Base-by-base conservation (phyloP, 2,797 vertebrate species). In the Platyrinchus mystaceus region DNA sequence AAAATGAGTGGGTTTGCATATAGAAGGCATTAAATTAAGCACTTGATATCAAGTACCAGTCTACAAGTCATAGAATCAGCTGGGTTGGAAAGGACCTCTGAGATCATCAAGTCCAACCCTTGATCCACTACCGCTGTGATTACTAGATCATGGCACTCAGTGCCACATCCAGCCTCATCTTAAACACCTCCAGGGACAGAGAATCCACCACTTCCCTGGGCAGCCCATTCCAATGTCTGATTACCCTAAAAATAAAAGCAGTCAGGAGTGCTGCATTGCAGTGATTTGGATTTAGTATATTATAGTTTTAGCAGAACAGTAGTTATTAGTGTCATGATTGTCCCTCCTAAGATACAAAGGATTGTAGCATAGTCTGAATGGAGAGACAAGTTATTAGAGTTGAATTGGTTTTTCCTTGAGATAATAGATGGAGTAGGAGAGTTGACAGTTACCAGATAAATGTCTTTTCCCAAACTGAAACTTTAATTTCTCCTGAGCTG, bases 11-110 rank as follows among this genome's bases (percentile, higher is more conserved):
- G 75, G 34, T 83, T 43, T 75, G 52, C 64, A 79, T 89, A 87
- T 86, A 87, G 55, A 90, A 89, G 39, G 43, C 58, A 90, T 71
- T 87, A 92, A 87, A 90, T 87, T 80, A 84, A 90, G 43, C 32
- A 79, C 34, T 76, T 84, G 27, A 87, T 87, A 75, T 62, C 55
- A 84, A 92, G 37, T 84, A 66, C 43, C 15, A 75, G 52, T 90
- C 39, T 87, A 70, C 41, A 19, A 79, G 58, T 90, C 39, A 47
- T 47, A 47, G 46, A 47, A 47, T 47, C 46, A 47, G 13, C 12
- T 4, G 23, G 14, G 46, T 47, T 47, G 46, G 23, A 47, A 47
- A 47, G 46, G 46, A 47, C 46, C 46, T 47, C 46, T 47, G 46
- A 47, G 46, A 23, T 47, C 46, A 47, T 47, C 23, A 47, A 47